These are phyloP conservation scores for Chloropsis cyanopogon DNA, from an alignment of 2,113 vertebrate genomes.

Conservation along the genomic window DNA sequence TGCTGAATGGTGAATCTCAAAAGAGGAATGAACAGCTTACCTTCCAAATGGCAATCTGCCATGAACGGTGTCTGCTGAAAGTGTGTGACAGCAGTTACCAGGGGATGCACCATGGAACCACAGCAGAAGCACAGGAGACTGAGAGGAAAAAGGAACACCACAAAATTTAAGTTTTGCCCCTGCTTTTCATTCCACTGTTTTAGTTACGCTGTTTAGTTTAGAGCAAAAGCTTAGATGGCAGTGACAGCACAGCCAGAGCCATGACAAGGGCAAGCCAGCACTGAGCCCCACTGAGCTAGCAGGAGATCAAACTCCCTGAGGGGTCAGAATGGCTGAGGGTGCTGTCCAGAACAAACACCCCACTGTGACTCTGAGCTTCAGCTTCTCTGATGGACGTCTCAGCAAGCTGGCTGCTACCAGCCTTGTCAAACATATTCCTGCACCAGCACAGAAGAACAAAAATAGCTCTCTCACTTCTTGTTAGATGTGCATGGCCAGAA, in stretches of 20 bases:
- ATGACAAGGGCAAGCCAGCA: background rate
- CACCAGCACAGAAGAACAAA: background rate
- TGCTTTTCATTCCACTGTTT: background rate
- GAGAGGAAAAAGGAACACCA: background rate
- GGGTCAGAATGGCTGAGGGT: background rate
- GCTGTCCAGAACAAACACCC: background rate
- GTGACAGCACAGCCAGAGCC: background rate
- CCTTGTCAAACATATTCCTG: background rate
- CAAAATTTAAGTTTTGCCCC: accelerated
- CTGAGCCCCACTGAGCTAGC: background rate
- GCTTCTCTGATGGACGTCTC: background rate
- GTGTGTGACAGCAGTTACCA: background rate
- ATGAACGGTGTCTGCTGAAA: background rate
- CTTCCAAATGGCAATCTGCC: background rate
- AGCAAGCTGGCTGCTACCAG: background rate
- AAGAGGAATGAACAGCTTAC: background rate
- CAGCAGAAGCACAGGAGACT: background rate
- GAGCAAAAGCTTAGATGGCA: background rate
- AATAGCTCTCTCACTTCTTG: background rate
- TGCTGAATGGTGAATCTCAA: background rate
- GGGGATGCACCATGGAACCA: background rate
- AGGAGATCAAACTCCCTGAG: background rate
- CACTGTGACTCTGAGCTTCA: background rate
- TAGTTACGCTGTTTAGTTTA: background rate
- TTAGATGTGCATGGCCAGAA: background rate